phyloP scores from a whole-genome alignment of 2,797 vertebrate genomes.

The Muscicapa striata region DNA sequence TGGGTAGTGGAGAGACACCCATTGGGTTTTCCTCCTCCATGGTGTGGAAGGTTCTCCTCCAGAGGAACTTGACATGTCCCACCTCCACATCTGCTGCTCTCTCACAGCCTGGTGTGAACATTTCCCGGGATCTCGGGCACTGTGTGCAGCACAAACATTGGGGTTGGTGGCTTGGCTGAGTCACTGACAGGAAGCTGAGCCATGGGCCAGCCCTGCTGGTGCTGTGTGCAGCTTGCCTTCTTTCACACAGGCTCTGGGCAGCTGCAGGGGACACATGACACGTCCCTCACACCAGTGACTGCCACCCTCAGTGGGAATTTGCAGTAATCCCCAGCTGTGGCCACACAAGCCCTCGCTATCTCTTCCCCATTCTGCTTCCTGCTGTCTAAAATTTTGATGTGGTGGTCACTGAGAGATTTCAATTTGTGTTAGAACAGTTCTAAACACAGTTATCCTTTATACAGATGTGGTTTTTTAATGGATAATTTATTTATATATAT shows the following conservation, averaged over 20 bases:
- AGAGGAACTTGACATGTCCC: neutral
- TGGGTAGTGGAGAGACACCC: neutral
- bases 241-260: neutral
- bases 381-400: neutral
- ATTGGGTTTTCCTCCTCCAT: rapidly evolving
- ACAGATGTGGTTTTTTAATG: neutral
- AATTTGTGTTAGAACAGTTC: neutral
- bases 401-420: neutral
- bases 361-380: constrained; percentile 26
- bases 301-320: neutral
- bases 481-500: neutral
- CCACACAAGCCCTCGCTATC: neutral
- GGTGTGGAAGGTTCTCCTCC: neutral
- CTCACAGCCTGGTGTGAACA: rapidly evolving
- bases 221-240: neutral
- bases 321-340: neutral
- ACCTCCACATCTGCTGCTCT: neutral
- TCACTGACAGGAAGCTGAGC: rapidly evolving
- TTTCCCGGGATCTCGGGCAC: neutral
- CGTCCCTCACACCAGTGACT: rapidly evolving
- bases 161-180: neutral
- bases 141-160: neutral
- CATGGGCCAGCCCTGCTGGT: neutral
- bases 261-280: neutral
- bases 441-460: neutral